These are phyloP conservation scores for Conus ventricosus DNA, from an alignment of 1,140 invertebrate species.

Conservation along the genomic window DNA sequence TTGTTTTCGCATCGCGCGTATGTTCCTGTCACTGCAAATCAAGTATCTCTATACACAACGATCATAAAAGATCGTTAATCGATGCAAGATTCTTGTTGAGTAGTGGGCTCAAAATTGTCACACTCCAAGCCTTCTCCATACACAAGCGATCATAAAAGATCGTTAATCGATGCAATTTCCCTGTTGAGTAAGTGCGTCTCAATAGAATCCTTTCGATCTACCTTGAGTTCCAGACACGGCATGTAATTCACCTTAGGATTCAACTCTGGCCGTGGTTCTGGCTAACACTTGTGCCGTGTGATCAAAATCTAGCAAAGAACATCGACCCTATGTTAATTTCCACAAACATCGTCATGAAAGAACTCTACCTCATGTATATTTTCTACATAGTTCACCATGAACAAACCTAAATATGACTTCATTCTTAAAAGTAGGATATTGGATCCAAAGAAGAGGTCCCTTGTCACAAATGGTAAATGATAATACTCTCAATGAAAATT, in stretches of 20 bases:
- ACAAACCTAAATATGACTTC: no score
- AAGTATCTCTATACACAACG: no score
- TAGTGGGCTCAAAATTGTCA: conserved; percentile 67
- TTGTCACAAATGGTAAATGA: no score
- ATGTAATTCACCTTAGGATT: conserved; percentile 86
- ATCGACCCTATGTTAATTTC: no score
- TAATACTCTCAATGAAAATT: no score
- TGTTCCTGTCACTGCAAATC: no score
- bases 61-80: not conserved
- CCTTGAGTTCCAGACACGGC: conserved; percentile 83
- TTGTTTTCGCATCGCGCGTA: no score
- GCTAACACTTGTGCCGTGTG: conserved; percentile 84
- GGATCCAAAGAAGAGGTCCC: no score
- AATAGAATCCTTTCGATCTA: conserved; percentile 82
- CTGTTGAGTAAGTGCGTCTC: not conserved
- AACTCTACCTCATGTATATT: no score
- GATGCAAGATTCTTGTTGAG: not conserved
- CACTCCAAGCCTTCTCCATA: conserved; percentile 83
- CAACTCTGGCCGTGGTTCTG: conserved; percentile 82
- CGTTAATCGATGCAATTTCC: not conserved
- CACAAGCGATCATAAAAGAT: not conserved
- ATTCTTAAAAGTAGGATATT: no score
- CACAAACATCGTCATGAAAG: no score
- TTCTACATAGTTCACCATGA: no score
- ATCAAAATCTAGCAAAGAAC: conserved; percentile 88